These are phyloP conservation scores for Macrosiphum euphorbiae DNA, from an alignment of 2,888 invertebrate species.

Conservation along the genomic window DNA sequence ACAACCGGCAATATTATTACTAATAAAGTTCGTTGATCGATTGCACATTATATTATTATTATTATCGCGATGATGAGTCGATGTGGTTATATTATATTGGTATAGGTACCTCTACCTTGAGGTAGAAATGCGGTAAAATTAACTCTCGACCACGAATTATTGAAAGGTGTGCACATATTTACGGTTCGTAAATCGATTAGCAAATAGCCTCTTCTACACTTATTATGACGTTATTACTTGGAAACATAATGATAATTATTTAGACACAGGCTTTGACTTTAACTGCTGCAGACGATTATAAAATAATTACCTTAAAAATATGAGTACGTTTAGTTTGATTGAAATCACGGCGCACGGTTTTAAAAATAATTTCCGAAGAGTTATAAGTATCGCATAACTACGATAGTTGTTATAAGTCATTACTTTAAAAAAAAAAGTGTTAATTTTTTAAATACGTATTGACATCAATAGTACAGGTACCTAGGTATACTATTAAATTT, in stretches of 20 bases:
- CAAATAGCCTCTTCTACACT: background rate
- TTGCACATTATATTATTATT: background rate
- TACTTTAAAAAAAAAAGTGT: background rate
- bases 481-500: background rate
- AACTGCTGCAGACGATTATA: background rate
- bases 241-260: background rate
- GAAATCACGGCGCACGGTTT: background rate
- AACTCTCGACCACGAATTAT: background rate
- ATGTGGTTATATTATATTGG: background rate
- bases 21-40: conserved; percentile 15
- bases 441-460: background rate
- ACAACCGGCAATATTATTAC: conserved; percentile 10
- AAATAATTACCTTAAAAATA: background rate
- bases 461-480: background rate
- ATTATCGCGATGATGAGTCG: too few species aligned
- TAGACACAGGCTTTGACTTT: background rate
- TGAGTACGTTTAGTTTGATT: background rate
- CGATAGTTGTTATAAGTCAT: background rate
- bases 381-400: background rate
- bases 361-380: background rate
- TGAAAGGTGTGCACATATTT: background rate
- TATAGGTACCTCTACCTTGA: background rate
- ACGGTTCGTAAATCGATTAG: background rate
- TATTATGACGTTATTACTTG: conserved; percentile 9
- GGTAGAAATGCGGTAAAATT: background rate